These are phyloP conservation scores for Pristionchus japonicus DNA, from an alignment of 2,888 invertebrate species.

Conservation along the genomic window DNA sequence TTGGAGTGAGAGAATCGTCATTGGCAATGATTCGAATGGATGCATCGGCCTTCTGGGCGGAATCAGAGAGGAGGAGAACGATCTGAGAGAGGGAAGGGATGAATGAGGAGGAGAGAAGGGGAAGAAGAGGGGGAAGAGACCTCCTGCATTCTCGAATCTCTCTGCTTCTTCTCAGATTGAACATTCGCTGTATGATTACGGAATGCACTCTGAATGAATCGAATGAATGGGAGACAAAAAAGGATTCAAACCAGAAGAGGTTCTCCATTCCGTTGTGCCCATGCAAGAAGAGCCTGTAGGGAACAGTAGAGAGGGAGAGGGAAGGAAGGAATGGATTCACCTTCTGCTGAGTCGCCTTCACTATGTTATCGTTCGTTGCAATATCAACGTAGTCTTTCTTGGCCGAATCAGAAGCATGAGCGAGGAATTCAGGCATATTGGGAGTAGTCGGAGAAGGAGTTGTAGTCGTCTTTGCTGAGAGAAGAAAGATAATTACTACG, in stretches of 20 bases:
- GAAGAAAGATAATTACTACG: neutral
- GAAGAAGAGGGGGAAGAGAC: neutral
- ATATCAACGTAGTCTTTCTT: conserved; percentile 47
- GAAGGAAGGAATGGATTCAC: neutral
- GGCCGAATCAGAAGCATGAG: conserved; percentile 14
- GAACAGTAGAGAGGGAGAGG: too few relatives aligned
- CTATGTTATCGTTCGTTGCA: conserved; percentile 33
- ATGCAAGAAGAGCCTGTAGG: conserved; percentile 31
- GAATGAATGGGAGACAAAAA: neutral
- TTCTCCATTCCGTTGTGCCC: conserved; percentile 37
- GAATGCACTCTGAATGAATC: neutral
- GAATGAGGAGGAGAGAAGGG: too few relatives aligned
- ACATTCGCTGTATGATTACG: neutral
- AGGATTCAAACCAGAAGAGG: conserved; percentile 6
- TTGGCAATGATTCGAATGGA: neutral
- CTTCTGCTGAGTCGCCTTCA: conserved; percentile 10
- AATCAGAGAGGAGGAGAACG: conserved; percentile 9
- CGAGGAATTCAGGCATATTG: conserved; percentile 30
- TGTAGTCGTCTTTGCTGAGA: neutral
- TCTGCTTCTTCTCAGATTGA: neutral
- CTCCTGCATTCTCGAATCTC: neutral
- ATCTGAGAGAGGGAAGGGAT: conserved; percentile 23
- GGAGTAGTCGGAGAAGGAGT: conserved; percentile 12
- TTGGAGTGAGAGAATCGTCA: conserved; percentile 23
- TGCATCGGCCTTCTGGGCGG: conserved; percentile 24